Evolutionary conservation across 2,113 vertebrate genomes (phyloP), one percentile per base, ranked within the genome.

Genomic region (Scopus umbretta): DNA sequence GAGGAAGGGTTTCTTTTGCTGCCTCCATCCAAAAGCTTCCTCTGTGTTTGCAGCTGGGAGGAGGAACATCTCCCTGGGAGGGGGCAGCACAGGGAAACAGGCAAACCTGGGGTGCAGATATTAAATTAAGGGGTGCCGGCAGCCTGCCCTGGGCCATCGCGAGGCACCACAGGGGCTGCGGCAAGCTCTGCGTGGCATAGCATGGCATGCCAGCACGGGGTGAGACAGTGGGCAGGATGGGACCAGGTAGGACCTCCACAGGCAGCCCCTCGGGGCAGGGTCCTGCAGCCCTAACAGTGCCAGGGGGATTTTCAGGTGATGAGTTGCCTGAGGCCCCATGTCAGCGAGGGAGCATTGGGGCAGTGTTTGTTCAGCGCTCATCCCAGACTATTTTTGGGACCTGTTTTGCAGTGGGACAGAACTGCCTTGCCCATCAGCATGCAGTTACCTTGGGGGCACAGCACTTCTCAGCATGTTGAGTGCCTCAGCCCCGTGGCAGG

Each of bases 401-500:
- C 34, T 63, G 53, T 88, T 94, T 93, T 88, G 75, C 93, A 93
- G 93, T 1, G 7, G 65, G 47, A 29, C 45, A 52, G 63, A 67
- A 34, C 16, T 53, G 59, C 65, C 62, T 36, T 8, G 4, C 16
- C 17, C 38, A 14, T 6, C 5, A 4, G 27, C 65, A 23, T 3
- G 36, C 5, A 14, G 74, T 11, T 78, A 18, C 19, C 38, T n/a
- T 13, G 58, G 29, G 19, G 42, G n/a, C 56, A 47, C 32, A 47
- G 62, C 36, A 62, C 42, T 61, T 58, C 43, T 52, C 68, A 75
- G 55, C 50, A 30, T 2, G 2, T 29, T 3, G 0, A 50, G 45
- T 3, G 0, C 45, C 42, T 61, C 11, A 0, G 18, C 16, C 55
- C 36, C 3, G 0, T 0, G 1, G 49, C 1, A 1, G 18, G 20